Conservation (phyloP, 2,113 vertebrate genomes). For the Tylochromis polylepis region DNA sequence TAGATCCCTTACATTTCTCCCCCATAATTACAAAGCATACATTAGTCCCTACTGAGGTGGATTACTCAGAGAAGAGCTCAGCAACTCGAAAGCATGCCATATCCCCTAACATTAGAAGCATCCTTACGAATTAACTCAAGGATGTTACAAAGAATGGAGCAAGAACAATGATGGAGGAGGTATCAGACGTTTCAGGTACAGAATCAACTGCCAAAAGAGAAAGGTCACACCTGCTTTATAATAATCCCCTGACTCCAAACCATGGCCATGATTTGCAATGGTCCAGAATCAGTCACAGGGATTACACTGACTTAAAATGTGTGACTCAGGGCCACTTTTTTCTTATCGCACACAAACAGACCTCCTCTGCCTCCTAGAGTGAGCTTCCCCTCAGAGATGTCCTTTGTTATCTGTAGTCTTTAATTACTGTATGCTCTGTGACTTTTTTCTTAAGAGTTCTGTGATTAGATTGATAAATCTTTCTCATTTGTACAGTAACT, state of each 20-base stretch:
- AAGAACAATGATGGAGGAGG: background rate
- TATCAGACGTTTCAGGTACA: constrained; percentile 17
- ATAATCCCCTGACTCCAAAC: constrained; percentile 45
- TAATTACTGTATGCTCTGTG: background rate
- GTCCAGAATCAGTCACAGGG: constrained; percentile 54
- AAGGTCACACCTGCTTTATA: constrained; percentile 42
- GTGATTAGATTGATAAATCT: background rate
- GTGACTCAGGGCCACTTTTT: constrained; percentile 38
- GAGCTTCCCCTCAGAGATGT: background rate
- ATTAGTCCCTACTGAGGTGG: constrained; percentile 22
- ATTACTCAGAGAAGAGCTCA: constrained; percentile 28
- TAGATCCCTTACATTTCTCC: background rate
- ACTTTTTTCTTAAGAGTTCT: background rate
- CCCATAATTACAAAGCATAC: constrained; percentile 25
- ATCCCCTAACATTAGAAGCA: background rate
- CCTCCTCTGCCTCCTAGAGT: background rate
- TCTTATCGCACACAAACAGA: constrained; percentile 55
- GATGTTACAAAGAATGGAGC: background rate
- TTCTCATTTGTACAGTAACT: background rate
- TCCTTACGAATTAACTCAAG: constrained; percentile 6
- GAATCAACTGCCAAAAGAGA: constrained; percentile 17
- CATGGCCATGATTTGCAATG: constrained; percentile 10
- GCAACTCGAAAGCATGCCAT: constrained; percentile 8
- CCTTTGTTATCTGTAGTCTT: background rate
- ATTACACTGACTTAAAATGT: constrained; percentile 54